Conservation (phyloP, 2,113 vertebrate species). For the Strix uralensis region DNA sequence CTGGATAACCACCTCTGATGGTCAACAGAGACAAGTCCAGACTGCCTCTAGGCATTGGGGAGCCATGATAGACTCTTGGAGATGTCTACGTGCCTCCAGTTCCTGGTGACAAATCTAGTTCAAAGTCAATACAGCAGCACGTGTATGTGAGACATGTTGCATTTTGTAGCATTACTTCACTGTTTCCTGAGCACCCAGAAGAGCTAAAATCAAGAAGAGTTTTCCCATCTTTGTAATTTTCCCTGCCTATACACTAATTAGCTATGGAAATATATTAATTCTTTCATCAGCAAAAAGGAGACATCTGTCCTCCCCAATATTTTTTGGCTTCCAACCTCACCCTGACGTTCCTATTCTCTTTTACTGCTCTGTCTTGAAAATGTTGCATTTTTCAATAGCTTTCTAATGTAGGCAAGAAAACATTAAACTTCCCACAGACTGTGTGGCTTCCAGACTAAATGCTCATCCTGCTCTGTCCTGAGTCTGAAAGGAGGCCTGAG, state of each 20-base stretch:
- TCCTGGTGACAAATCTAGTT: not conserved
- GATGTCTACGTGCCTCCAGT: not conserved
- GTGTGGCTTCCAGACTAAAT: not conserved
- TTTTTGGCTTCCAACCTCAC: not conserved
- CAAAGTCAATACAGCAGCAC: not conserved
- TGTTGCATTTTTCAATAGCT: not conserved
- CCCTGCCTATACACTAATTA: not conserved
- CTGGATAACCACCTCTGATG: not conserved
- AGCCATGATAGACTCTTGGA: not conserved
- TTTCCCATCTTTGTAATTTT: not conserved
- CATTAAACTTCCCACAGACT: not conserved
- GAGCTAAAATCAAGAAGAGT: not conserved
- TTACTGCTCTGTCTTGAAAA: not conserved
- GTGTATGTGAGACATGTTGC: fast-evolving
- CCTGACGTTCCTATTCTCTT: not conserved
- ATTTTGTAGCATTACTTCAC: not conserved
- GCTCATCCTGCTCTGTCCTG: not conserved
- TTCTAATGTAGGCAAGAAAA: not conserved
- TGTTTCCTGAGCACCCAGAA: not conserved
- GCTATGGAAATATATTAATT: not conserved
- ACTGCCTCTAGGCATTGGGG: not conserved
- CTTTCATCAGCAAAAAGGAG: not conserved
- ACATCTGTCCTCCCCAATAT: not conserved
- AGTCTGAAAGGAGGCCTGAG: not conserved
- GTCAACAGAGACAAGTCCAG: not conserved